Percentiles rank a stretch among this genome's conserved stretches.
phyloP scores from a whole-genome alignment of 2,797 vertebrate genomes.

The Sebastes oblongus region DNA sequence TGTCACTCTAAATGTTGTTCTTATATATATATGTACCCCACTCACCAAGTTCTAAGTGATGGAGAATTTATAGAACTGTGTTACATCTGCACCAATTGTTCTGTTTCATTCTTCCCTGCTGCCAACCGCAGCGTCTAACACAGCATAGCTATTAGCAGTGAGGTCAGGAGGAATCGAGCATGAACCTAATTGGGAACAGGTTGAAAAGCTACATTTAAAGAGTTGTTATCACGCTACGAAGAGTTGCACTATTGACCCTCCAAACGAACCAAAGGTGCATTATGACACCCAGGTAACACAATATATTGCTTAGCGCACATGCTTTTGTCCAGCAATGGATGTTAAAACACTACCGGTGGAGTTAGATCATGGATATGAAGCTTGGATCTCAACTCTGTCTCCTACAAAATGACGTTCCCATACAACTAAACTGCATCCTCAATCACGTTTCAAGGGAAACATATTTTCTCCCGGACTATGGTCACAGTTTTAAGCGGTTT shows the following conservation, averaged over 20 bases:
- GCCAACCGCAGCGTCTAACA: constrained; percentile 11
- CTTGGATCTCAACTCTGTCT: too few species aligned
- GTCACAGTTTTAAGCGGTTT: too few species aligned
- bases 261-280: not conserved
- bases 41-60: not conserved
- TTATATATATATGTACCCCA: not conserved
- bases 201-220: constrained; percentile 38
- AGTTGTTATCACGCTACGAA: constrained; percentile 31
- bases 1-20: not conserved
- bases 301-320: not conserved
- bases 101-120: constrained; percentile 10
- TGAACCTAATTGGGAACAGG: constrained; percentile 42
- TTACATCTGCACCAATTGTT: constrained; percentile 3
- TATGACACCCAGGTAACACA: constrained; percentile 8
- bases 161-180: constrained; percentile 40
- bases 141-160: constrained; percentile 23
- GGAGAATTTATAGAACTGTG: not conserved
- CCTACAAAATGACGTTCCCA: too few species aligned
- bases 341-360: not conserved
- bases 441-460: too few species aligned
- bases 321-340: not conserved
- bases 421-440: too few species aligned
- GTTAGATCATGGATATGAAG: not conserved
- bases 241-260: constrained; percentile 20
- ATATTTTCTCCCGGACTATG: too few species aligned